These are phyloP conservation scores for Orchesellides sinensis DNA, from an alignment of 2,888 invertebrate genomes.

Conservation along the genomic window DNA sequence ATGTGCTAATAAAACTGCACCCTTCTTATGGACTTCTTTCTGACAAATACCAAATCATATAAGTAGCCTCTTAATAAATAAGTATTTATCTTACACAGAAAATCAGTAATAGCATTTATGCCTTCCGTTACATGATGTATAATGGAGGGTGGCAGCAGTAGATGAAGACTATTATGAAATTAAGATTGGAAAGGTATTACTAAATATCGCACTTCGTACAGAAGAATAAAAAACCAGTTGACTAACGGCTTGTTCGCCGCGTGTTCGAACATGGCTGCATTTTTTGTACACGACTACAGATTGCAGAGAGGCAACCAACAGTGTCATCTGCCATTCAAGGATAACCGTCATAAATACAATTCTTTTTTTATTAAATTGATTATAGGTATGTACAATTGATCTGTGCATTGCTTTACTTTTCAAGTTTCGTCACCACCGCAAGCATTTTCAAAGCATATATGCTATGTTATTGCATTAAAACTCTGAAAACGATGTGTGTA, in stretches of 20 bases:
- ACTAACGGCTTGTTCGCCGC: slow-evolving; percentile 35
- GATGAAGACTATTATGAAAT: slow-evolving; percentile 33
- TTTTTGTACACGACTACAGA: neutral
- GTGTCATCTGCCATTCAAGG: slow-evolving; percentile 20
- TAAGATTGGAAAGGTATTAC: neutral
- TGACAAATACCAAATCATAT: too few species aligned
- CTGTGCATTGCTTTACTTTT: neutral
- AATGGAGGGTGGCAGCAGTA: too few species aligned
- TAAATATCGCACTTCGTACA: neutral
- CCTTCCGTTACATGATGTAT: slow-evolving; percentile 45
- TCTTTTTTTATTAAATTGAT: too few species aligned
- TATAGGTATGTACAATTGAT: neutral
- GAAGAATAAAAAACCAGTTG: slow-evolving; percentile 35
- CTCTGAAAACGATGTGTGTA: slow-evolving; percentile 13
- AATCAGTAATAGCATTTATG: slow-evolving; percentile 4
- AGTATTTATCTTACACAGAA: too few species aligned
- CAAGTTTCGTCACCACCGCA: neutral
- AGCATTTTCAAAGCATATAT: neutral
- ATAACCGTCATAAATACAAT: too few species aligned
- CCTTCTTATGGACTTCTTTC: too few species aligned
- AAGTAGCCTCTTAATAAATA: too few species aligned
- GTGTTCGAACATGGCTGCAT: slow-evolving; percentile 18
- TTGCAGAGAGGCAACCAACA: neutral
- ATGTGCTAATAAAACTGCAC: slow-evolving; percentile 16
- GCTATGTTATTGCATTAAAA: neutral